Base-by-base conservation (phyloP, 2,113 vertebrate genomes). In the Numenius arquata region DNA sequence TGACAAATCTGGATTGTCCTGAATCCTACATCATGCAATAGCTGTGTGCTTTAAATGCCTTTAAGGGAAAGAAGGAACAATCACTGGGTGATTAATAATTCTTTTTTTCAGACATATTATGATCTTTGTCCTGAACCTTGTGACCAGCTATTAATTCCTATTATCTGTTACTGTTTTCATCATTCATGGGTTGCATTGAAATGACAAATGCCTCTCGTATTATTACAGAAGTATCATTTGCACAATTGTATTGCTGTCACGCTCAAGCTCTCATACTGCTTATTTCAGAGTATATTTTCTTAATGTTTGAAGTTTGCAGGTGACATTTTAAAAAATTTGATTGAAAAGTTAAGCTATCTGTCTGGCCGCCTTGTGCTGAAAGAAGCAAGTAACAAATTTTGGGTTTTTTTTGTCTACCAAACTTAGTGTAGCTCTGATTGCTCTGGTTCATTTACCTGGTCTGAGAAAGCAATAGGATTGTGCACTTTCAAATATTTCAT, bases 111-210 rank as follows among this genome's bases (percentile, higher is more conserved):
- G 84, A 63, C 5, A 9, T 56, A 67, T 58, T 80, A 48, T 71
- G 48, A 88, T 84, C 45, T 76, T 92, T 78, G 48, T 77, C 47
- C 56, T 90, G 55, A 89, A 74, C 48, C 41, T 68, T 75, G 56
- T 96, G 85, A 84, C 82, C 62, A 89, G 55, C 32, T 59, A 83
- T 90, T 92, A 93, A 85, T 94, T 88, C 41, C 59, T 84, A 41
- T 53, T 78, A 58, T 58, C 67, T 26, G 25, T 77, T 77, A 53
- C 48, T 43, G 26, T 56, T 94, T 87, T 38, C 47, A 43, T 45
- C 32, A 41, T 68, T 80, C 58, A 68, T 38, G 55, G 25, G 6
- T 77, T 65, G 34, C 32, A 34, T 11, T 80, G 71, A 73, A 75
- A 88, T 59, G 55, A 40, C 20, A 91, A 76, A 66, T 67, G 20